These are phyloP conservation scores for Drosophila athabasca DNA, from an alignment of 1,140 invertebrate genomes.

Conservation along the genomic window DNA sequence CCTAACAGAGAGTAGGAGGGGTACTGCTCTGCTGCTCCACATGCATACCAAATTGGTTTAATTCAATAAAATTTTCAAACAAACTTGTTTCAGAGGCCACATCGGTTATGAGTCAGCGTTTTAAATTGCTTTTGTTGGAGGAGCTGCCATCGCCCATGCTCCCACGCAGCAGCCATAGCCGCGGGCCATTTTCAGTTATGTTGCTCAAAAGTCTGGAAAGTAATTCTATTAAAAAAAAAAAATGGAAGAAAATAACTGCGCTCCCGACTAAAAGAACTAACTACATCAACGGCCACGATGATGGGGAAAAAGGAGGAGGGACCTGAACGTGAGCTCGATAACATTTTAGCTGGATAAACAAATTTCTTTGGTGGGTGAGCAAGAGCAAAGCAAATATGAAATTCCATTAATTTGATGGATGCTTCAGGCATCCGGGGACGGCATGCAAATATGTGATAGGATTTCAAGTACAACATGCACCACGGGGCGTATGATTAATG, in stretches of 20 bases:
- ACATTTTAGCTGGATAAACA: conserved; percentile 65
- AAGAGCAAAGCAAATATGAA: conserved; percentile 62
- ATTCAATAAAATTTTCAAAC: conserved; percentile 68
- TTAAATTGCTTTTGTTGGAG: conserved; percentile 49
- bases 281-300: conserved; percentile 20
- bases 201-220: conserved; percentile 58
- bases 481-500: conserved; percentile 69
- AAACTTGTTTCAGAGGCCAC: conserved; percentile 52
- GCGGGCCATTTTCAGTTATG: conserved; percentile 48
- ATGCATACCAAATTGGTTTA: conserved; percentile 72
- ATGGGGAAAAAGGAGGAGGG: background rate
- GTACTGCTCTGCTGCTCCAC: conserved; percentile 1
- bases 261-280: conserved; percentile 19
- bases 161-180: conserved; percentile 1
- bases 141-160: background rate
- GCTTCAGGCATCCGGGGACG: conserved; percentile 13
- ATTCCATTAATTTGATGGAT: conserved; percentile 75
- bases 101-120: conserved; percentile 71
- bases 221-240: conserved; percentile 70
- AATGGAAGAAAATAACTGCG: conserved; percentile 7
- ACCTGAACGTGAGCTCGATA: conserved; percentile 46
- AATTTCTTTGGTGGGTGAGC: conserved; percentile 36
- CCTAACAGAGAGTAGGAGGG: background rate
- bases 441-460: conserved; percentile 2
- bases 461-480: conserved; percentile 28